Base-by-base conservation (phyloP, 2,888 invertebrate genomes). In the Mycogona germanica region DNA sequence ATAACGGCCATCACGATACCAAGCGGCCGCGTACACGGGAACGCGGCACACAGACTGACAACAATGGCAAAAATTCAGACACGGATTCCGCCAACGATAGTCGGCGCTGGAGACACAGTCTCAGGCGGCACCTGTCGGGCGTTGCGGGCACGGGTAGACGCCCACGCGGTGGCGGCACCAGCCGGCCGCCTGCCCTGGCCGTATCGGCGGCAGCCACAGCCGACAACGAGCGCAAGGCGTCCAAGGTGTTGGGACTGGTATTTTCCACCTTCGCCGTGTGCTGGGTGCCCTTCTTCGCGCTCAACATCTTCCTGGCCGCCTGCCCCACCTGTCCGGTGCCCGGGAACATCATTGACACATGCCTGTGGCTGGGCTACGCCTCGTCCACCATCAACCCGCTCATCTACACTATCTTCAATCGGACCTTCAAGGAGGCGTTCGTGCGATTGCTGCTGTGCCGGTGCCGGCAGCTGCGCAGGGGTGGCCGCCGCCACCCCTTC, bases 321-420 rank as follows among this genome's bases (percentile, higher is more conserved):
- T 92, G 91, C 64, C 78, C 79, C 7, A 78, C 82, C 60, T 91
- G 89, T 65, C 75, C 80, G 55, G 79, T 86, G 49, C 78, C 84
- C 51, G 66, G 67, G 3, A 64, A 86, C 76, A 82, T 89, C 42
- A 82, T 87, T 64, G 87, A 88, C 67, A 77, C 87, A 57, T 91
- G 87, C 55, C 80, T 91, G 45, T 93, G 93, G 93, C 73, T 93
- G 58, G 93, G 93, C 21, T 93, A 92, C 68, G 85, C 89, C 52
- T 89, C 89, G 66, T 89, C 89, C 14, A 89, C 89, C 81, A 87
- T 93, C 30, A 93, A 93, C 72, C 93, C 93, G 1, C 86, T 93
- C 64, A 92, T 93, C 73, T 93, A 93, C 69, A 93, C 93, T 25
- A 88, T 92, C 64, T 93, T 93, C 72, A 93, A 93, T 72, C 88